These are phyloP conservation scores for Serilophus lunatus DNA, from an alignment of 2,113 vertebrate genomes.

Conservation along the genomic window DNA sequence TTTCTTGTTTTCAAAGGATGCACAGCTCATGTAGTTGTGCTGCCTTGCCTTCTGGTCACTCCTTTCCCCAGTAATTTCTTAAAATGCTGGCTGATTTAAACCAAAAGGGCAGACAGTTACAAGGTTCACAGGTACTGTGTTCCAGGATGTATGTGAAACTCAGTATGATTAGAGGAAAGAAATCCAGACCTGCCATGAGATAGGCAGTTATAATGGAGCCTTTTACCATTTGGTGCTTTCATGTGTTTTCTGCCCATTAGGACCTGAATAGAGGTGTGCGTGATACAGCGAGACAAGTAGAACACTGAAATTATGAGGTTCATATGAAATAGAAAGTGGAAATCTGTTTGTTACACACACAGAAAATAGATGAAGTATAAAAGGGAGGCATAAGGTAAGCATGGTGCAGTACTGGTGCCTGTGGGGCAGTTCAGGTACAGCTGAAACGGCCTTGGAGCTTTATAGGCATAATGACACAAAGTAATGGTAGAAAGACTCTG, in stretches of 20 bases:
- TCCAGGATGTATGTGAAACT: neutral
- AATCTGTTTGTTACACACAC: neutral
- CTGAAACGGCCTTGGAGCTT: neutral
- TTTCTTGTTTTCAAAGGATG: neutral
- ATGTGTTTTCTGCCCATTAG: neutral
- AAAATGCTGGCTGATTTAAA: neutral
- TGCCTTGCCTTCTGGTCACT: neutral
- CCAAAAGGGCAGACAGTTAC: neutral
- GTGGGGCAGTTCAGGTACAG: neutral
- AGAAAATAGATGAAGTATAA: neutral
- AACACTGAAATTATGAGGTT: neutral
- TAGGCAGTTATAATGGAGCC: neutral
- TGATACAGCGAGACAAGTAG: neutral
- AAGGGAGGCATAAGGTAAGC: accelerated
- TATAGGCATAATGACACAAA: neutral
- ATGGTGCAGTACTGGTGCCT: accelerated
- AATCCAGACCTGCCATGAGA: neutral
- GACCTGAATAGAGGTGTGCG: neutral
- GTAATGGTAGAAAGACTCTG: neutral
- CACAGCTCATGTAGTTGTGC: neutral
- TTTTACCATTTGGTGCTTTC: neutral
- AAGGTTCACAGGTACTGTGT: neutral
- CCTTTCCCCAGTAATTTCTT: neutral
- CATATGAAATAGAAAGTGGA: neutral
- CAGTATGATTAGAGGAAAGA: neutral